Base-by-base conservation (phyloP, 2,888 invertebrate genomes). In the Leucozona laternaria region DNA sequence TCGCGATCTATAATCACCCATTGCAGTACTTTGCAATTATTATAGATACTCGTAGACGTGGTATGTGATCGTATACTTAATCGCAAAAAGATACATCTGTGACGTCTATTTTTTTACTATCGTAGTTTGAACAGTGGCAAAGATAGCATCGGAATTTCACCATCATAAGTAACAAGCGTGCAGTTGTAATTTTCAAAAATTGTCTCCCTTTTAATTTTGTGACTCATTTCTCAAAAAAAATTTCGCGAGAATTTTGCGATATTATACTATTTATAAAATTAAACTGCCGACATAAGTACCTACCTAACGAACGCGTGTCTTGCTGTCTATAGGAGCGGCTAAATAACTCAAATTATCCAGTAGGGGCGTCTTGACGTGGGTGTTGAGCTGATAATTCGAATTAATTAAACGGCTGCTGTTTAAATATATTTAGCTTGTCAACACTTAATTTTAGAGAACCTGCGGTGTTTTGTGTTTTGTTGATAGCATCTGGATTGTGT, bases 201-300 rank as follows among this genome's bases (percentile, higher is more conserved):
- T 37, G 70, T 75, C 78, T 68, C 70, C 72, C 80, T 48, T 76
- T 58, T 43, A 48, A 20, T 40, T 55, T 37, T 43, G 68, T 77
- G 85, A 86, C 34, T 72, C 34, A 17, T 45, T 17, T 17, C 57
- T 50, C 28, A 75, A 43, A 58, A 10, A 79, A 48, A 75, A 75
- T 75, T 82, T 86, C n/a, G 82, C 86, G 75, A 86, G 57, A 79
- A 86, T 75, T 75, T 82, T 70, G 82, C 73, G 70, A 60, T 68
- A 78, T 81, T 4, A 7, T 53, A 25, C 53, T 53, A 86, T 86
- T 85, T 85, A 68, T 85, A 66, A 64, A 71, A 57, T 71, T 76
- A 81, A 73, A 86, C 50, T 78, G 68, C 73, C 31, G 58, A 58
- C 22, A 20, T 70, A 75, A 68, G 25, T 31, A 66, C n/a, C n/a